These are phyloP conservation scores for Epinephelus cyanopodus DNA, from an alignment of 2,113 vertebrate species.

Conservation along the genomic window DNA sequence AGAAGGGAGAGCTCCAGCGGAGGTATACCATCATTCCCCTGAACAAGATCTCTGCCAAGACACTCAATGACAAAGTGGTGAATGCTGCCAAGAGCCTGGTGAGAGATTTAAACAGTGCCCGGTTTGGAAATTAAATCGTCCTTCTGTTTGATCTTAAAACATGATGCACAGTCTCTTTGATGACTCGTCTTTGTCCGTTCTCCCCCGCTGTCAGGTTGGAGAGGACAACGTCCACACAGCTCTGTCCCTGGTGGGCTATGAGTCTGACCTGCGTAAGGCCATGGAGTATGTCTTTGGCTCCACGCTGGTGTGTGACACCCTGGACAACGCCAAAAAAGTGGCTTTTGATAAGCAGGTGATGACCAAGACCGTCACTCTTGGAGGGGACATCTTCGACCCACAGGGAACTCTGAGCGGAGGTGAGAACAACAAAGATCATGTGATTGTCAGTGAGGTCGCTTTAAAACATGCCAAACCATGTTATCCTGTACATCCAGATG, in stretches of 20 bases:
- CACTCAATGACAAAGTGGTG: conserved; percentile 82
- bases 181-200: background rate
- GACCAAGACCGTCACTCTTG: conserved; percentile 92
- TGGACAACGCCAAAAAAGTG: conserved; percentile 94
- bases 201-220: conserved; percentile 84
- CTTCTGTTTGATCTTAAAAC: background rate
- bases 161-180: background rate
- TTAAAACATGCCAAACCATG: background rate
- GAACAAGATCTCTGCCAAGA: conserved; percentile 93
- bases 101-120: conserved; percentile 53
- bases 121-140: background rate
- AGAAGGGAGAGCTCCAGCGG: conserved; percentile 91
- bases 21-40: conserved; percentile 96
- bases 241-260: conserved; percentile 89
- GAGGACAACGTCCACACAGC: conserved; percentile 87
- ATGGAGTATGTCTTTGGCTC: conserved; percentile 98
- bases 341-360: conserved; percentile 93
- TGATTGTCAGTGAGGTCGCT: background rate
- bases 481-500: background rate
- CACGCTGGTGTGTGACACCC: conserved; percentile 90
- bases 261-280: conserved; percentile 92
- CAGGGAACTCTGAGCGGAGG: conserved; percentile 97
- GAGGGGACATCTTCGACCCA: conserved; percentile 94
- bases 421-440: conserved; percentile 53
- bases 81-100: conserved; percentile 90